Percentiles rank a stretch among this genome's conserved stretches.
Evolutionary conservation across 2,888 invertebrate genomes (phyloP).

Genomic region (Plagiodera versicolora): DNA sequence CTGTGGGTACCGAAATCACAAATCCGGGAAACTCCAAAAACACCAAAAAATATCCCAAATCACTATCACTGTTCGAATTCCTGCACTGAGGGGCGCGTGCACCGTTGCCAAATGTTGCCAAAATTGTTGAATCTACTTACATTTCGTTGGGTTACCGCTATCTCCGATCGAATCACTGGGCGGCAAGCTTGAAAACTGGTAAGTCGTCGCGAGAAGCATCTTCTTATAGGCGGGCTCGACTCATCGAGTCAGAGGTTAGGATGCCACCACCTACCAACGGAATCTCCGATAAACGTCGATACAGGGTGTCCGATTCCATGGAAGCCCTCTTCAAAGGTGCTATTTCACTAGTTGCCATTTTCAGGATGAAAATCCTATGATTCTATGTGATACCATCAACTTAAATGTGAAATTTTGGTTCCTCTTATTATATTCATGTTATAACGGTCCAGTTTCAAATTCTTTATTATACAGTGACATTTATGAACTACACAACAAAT

Average conservation of each 20-base stretch:
- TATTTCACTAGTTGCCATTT: too few species aligned
- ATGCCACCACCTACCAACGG: conserved; percentile 30
- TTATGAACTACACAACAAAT: too few species aligned
- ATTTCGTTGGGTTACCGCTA: conserved; percentile 22
- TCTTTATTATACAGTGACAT: too few species aligned
- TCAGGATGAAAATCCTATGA: too few species aligned
- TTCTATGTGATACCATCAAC: too few species aligned
- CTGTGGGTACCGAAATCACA: not conserved
- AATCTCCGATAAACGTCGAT: conserved; percentile 20
- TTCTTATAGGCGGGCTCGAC: conserved; percentile 33
- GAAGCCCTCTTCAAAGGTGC: too few species aligned
- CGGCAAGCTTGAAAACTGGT: conserved; percentile 33
- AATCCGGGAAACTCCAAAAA: not conserved
- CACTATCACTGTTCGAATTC: not conserved
- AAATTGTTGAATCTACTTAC: conserved; percentile 26
- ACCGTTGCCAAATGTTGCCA: conserved; percentile 16
- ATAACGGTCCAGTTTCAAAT: too few species aligned
- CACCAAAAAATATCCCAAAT: not conserved
- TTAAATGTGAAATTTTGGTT: too few species aligned
- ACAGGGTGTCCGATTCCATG: conserved; percentile 8
- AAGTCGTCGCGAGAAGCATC: conserved; percentile 28
- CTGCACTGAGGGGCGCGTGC: not conserved
- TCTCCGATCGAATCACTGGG: conserved; percentile 27
- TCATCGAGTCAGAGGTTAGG: conserved; percentile 29
- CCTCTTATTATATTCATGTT: too few species aligned